These are phyloP conservation scores for Gymnocypris eckloni DNA, from an alignment of 2,797 vertebrate species.

Conservation along the genomic window DNA sequence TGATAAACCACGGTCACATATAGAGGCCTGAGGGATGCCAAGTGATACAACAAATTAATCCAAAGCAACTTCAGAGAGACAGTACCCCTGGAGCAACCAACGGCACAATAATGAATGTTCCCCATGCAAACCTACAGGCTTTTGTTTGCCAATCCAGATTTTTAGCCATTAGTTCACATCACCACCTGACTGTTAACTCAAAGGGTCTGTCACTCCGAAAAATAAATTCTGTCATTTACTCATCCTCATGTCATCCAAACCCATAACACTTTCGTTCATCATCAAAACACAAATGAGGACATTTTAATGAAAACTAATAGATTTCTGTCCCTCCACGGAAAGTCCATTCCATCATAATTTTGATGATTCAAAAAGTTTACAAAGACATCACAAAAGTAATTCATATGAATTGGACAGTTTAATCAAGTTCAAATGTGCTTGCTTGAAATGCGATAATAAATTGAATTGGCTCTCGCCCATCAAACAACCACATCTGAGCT, in stretches of 20 bases:
- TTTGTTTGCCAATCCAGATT: neutral
- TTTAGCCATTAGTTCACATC: neutral
- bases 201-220: neutral
- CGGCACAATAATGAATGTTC: no score
- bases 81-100: neutral
- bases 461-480: neutral
- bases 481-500: neutral
- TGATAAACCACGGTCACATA: slow-evolving; percentile 96
- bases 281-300: neutral
- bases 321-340: neutral
- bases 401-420: no score
- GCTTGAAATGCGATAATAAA: neutral
- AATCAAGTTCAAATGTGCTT: no score
- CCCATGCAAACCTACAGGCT: neutral
- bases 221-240: neutral
- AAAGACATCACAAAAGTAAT: neutral
- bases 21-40: slow-evolving; percentile 83
- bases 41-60: neutral
- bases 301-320: neutral
- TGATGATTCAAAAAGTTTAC: neutral
- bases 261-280: no score
- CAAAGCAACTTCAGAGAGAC: slow-evolving; percentile 7
- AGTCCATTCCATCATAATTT: neutral
- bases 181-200: neutral
- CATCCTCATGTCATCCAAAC: neutral